phyloP scores from a whole-genome alignment of 2,797 vertebrate genomes.

The Rhinophrynus dorsalis region DNA sequence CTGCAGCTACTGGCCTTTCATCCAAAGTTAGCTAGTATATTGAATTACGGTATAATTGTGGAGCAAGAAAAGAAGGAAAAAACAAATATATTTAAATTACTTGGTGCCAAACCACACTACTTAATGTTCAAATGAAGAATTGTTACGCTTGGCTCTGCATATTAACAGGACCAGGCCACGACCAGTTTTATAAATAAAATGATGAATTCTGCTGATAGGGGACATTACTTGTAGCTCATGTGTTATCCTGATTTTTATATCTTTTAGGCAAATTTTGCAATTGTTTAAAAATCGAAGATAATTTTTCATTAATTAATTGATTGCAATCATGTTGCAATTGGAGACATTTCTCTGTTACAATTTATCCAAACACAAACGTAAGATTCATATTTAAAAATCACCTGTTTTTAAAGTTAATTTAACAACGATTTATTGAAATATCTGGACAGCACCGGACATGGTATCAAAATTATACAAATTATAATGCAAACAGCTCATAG shows the following conservation, averaged over 20 bases:
- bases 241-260: not conserved
- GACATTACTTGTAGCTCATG: constrained; percentile 40
- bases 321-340: no score
- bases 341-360: no score
- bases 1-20: not conserved
- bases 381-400: no score
- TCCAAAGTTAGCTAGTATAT: not conserved
- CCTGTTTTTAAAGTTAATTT: no score
- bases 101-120: constrained; percentile 52
- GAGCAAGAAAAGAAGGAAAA: constrained; percentile 47
- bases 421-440: no score
- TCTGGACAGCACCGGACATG: no score
- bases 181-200: constrained; percentile 52
- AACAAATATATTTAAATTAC: constrained; percentile 41
- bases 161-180: constrained; percentile 48
- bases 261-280: no score
- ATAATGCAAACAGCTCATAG: no score
- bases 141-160: constrained; percentile 53
- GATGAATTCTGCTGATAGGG: constrained; percentile 51
- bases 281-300: no score
- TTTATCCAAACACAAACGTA: no score
- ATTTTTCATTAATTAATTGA: no score
- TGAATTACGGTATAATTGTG: constrained; percentile 45
- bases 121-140: constrained; percentile 54
- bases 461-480: no score